Percentiles rank a stretch among this genome's conserved stretches.
These are phyloP conservation scores for Phymastichus coffea DNA, from an alignment of 1,140 invertebrate species.

Conservation along the genomic window DNA sequence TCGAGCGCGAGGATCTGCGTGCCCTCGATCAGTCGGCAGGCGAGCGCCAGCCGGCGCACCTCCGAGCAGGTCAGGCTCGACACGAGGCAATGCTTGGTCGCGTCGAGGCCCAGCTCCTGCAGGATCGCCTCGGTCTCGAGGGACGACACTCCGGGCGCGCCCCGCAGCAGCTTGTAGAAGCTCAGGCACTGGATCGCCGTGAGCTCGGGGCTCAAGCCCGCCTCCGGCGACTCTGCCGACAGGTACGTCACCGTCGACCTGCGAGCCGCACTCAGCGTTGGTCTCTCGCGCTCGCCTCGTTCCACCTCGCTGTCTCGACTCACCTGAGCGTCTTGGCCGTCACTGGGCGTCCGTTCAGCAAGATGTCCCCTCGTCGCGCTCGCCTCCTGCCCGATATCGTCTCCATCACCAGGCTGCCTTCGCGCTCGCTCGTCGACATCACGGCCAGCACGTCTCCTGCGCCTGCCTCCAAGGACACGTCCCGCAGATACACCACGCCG, in stretches of 20 bases:
- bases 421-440: conserved; percentile 71
- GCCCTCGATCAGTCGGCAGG: conserved; percentile 81
- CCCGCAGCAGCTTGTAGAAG: conserved; percentile 75
- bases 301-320: too few species aligned
- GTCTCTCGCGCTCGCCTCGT: too few species aligned
- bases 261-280: too few species aligned
- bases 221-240: conserved; percentile 50
- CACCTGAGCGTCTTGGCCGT: conserved; percentile 67
- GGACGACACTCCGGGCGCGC: conserved; percentile 49
- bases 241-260: conserved; percentile 44
- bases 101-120: conserved; percentile 83
- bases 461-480: conserved; percentile 78
- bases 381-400: conserved; percentile 73
- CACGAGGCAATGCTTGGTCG: conserved; percentile 73
- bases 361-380: conserved; percentile 74
- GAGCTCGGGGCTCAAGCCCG: conserved; percentile 65
- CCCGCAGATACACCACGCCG: conserved; percentile 49
- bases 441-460: conserved; percentile 88
- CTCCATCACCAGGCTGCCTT: conserved; percentile 68
- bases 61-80: conserved; percentile 79
- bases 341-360: conserved; percentile 83
- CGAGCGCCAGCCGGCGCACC: conserved; percentile 79
- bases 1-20: conserved; percentile 83
- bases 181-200: conserved; percentile 79
- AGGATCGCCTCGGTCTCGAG: conserved; percentile 56